Conservation (phyloP, 2,888 invertebrate genomes). For the Tipula unca region DNA sequence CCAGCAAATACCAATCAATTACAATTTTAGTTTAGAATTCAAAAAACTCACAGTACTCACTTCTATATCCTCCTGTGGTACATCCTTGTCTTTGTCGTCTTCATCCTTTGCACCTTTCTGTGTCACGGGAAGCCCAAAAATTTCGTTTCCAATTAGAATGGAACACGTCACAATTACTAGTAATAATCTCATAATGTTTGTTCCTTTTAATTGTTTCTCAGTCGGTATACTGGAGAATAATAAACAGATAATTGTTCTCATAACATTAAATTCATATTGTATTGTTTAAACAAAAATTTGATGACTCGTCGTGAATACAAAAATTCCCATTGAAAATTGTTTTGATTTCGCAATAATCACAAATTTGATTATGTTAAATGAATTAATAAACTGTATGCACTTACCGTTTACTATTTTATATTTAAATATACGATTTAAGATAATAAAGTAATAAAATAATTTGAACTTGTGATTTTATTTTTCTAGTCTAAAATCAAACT, state of each 20-base stretch:
- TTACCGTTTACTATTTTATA: neutral
- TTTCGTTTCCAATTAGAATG: neutral
- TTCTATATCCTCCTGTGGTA: neutral
- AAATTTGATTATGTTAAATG: neutral
- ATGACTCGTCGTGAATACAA: neutral
- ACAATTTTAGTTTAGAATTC: neutral
- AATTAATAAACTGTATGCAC: neutral
- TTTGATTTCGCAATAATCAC: neutral
- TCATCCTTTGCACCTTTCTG: neutral
- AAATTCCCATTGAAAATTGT: neutral
- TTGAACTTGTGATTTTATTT: neutral
- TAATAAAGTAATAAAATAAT: neutral
- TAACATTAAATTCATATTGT: neutral
- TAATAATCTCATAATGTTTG: neutral
- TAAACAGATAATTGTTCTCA: neutral
- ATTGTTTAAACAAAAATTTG: neutral
- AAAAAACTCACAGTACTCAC: neutral
- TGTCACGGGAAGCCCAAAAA: conserved; percentile 17
- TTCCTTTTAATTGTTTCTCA: neutral
- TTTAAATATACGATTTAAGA: neutral
- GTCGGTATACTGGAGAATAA: neutral
- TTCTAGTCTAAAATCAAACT: neutral
- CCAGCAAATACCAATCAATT: neutral
- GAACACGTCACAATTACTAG: conserved; percentile 14
- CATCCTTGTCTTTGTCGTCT: neutral